phyloP scores from a whole-genome alignment of 1,140 invertebrate species.

The Platyscapa corneri region DNA sequence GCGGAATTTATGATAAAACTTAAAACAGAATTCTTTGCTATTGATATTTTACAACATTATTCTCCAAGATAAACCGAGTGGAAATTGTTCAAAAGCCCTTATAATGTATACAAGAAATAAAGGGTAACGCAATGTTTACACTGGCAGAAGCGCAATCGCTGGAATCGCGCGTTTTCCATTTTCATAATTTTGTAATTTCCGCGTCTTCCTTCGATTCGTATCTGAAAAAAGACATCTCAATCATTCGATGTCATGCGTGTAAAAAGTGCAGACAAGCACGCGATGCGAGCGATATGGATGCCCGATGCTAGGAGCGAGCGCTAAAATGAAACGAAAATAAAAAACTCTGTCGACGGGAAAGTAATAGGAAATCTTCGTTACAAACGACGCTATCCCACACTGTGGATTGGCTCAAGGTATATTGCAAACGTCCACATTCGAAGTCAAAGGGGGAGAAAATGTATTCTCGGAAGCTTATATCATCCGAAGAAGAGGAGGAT shows the following conservation, averaged over 20 bases:
- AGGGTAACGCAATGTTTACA: no score
- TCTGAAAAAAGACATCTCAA: slow-evolving; percentile 30
- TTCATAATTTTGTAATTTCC: slow-evolving; percentile 29
- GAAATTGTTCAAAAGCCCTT: no score
- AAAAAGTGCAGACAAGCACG: slow-evolving; percentile 44
- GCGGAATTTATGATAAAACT: no score
- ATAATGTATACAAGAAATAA: no score
- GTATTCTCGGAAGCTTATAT: slow-evolving; percentile 37
- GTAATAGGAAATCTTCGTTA: slow-evolving; percentile 35
- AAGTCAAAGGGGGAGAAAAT: slow-evolving; percentile 24
- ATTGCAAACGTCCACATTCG: not conserved
- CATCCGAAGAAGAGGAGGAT: not conserved
- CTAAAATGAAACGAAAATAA: slow-evolving; percentile 45
- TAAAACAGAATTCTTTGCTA: no score
- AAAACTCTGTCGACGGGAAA: not conserved
- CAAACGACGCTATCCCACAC: no score
- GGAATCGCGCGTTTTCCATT: no score
- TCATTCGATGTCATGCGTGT: not conserved
- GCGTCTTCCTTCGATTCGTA: not conserved
- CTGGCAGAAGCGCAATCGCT: no score
- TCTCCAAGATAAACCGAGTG: no score
- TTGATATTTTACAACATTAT: no score
- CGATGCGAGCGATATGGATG: slow-evolving; percentile 27
- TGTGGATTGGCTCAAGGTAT: not conserved
- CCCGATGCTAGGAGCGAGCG: not conserved